These are phyloP conservation scores for Petaurus breviceps DNA, from an alignment of 2,113 vertebrate species.

Conservation along the genomic window DNA sequence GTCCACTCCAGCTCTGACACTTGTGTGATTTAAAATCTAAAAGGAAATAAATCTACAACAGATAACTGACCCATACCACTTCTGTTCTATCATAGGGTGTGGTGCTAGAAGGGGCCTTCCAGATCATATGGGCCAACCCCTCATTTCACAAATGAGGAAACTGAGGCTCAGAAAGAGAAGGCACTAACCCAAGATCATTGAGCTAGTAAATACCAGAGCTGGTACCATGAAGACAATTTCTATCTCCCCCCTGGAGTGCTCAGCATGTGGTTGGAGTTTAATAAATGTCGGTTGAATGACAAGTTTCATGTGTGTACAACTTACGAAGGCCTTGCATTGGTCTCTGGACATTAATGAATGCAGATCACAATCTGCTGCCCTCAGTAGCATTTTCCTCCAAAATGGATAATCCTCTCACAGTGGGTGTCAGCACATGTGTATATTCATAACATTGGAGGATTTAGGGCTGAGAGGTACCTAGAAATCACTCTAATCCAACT, in stretches of 20 bases:
- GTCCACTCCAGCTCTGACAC: background rate
- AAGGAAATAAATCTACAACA: background rate
- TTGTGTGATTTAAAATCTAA: background rate
- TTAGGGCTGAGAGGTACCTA: background rate
- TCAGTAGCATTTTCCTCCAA: background rate
- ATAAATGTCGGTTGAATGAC: background rate
- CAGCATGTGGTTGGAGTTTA: no score
- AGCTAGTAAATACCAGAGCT: background rate
- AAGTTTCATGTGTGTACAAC: background rate
- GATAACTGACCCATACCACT: background rate
- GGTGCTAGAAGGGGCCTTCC: background rate
- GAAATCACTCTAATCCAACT: background rate
- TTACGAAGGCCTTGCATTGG: background rate
- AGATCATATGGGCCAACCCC: background rate
- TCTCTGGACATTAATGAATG: background rate
- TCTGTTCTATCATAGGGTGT: background rate
- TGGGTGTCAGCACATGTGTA: background rate
- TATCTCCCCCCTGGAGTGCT: fast-evolving
- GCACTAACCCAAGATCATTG: background rate
- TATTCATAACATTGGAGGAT: background rate
- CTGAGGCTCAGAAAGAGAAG: background rate
- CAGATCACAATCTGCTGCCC: background rate
- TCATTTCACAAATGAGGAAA: background rate
- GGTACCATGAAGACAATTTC: background rate
- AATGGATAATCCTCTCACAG: background rate